These are phyloP conservation scores for Nematolebias whitei DNA, from an alignment of 2,113 vertebrate species.

Conservation along the genomic window DNA sequence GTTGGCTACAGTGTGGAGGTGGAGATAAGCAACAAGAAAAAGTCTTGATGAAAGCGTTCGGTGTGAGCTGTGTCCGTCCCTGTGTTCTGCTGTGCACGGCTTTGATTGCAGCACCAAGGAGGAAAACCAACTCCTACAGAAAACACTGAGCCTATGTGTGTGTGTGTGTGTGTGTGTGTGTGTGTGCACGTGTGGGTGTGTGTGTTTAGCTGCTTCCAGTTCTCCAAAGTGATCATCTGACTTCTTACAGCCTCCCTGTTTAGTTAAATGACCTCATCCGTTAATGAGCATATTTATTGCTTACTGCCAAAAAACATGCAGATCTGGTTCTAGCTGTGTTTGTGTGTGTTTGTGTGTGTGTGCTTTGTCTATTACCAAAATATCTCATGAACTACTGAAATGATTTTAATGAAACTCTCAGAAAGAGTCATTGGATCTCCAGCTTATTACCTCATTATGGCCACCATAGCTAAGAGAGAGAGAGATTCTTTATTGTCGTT, in stretches of 20 bases:
- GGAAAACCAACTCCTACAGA: constrained; percentile 24
- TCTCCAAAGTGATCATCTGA: constrained; percentile 39
- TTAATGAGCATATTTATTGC: background rate
- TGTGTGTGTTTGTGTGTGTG: too few relatives aligned
- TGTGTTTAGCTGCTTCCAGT: constrained; percentile 3
- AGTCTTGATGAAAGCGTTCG: constrained; percentile 57
- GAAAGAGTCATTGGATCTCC: too few relatives aligned
- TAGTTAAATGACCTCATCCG: constrained; percentile 38
- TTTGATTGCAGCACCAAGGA: constrained; percentile 64
- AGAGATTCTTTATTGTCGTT: too few relatives aligned
- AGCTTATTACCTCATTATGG: too few relatives aligned
- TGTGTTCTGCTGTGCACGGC: constrained; percentile 24
- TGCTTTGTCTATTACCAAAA: too few relatives aligned
- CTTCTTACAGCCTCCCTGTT: constrained; percentile 49
- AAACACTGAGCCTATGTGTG: constrained; percentile 8
- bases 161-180: constrained; percentile 4
- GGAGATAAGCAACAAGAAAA: constrained; percentile 40
- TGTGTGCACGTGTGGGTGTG: constrained; percentile 1
- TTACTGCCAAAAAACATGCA: too few relatives aligned
- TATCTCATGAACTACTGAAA: too few relatives aligned
- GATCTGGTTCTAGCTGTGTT: too few relatives aligned
- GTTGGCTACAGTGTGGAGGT: constrained; percentile 45
- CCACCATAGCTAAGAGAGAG: too few relatives aligned
- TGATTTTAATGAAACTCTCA: too few relatives aligned
- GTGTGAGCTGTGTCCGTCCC: constrained; percentile 28